A percentile compares a stretch with the other conserved stretches of the same genome.
Evolutionary conservation across 2,113 vertebrate genomes (phyloP).

Genomic region (Microtus ochrogaster): DNA sequence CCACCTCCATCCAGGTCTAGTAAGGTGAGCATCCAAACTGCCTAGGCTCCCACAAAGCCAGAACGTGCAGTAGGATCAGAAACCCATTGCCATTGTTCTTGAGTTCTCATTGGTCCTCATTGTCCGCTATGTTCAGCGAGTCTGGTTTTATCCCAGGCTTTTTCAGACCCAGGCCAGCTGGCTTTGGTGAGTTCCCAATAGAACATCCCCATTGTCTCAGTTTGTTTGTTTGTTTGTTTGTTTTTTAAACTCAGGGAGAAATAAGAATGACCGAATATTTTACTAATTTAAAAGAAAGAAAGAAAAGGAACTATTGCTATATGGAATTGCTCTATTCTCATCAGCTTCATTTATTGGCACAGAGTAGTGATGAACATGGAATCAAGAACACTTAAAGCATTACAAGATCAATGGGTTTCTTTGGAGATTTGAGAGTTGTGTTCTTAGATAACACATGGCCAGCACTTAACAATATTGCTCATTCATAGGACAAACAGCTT

Average conservation of each 20-base stretch:
- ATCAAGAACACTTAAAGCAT: constrained; percentile 14
- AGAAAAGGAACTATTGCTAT: not conserved
- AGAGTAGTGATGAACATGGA: not conserved
- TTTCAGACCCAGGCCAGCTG: too few relatives aligned
- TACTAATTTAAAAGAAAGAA: not conserved
- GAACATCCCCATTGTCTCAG: too few relatives aligned
- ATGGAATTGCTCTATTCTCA: not conserved
- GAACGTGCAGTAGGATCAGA: too few relatives aligned
- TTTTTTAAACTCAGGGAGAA: not conserved
- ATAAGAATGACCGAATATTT: not conserved
- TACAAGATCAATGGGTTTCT: not conserved
- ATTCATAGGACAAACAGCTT: accelerated
- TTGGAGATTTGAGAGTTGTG: not conserved
- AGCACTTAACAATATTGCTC: not conserved
- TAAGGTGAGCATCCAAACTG: too few relatives aligned
- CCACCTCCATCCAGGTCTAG: too few relatives aligned
- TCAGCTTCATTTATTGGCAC: not conserved
- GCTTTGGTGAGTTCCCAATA: too few relatives aligned
- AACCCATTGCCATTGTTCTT: too few relatives aligned
- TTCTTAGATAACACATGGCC: not conserved
- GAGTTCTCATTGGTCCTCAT: too few relatives aligned
- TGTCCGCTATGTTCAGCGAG: too few relatives aligned
- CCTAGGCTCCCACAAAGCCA: too few relatives aligned
- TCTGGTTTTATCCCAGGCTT: too few relatives aligned
- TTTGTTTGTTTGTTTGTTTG: too few relatives aligned